Conservation (phyloP, 2,113 vertebrate species). For the Albula glossodonta region DNA sequence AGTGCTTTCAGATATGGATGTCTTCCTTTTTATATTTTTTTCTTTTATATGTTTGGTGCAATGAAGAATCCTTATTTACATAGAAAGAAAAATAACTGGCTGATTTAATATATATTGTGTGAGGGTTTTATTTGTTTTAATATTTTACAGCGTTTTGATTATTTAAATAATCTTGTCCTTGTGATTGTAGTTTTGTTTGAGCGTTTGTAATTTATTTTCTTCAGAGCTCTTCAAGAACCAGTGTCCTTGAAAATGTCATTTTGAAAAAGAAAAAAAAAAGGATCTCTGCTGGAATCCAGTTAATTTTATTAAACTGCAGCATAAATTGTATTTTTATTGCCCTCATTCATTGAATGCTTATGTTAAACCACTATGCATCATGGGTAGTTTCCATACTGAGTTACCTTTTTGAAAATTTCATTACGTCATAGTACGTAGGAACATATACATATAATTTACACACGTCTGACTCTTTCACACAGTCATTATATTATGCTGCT, state of each 20-base stretch:
- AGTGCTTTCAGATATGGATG: slow-evolving; percentile 4
- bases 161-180: slow-evolving; percentile 12
- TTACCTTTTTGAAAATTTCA: background rate
- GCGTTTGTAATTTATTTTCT: background rate
- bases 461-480: background rate
- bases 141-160: background rate
- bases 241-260: slow-evolving; percentile 3
- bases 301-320: background rate
- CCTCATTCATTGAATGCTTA: background rate
- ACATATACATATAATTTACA: background rate
- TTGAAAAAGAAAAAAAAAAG: background rate
- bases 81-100: background rate
- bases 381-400: background rate
- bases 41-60: slow-evolving; percentile 19
- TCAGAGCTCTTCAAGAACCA: background rate
- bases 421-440: background rate
- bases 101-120: slow-evolving; percentile 5
- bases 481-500: background rate
- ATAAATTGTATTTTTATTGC: background rate
- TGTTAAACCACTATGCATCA: background rate
- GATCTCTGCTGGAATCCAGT: background rate
- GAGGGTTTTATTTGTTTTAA: background rate
- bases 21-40: slow-evolving; percentile 20
- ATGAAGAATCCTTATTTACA: slow-evolving; percentile 26
- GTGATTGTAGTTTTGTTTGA: slow-evolving; percentile 9